Evolutionary conservation across 2,797 vertebrate genomes (phyloP), one percentile per base, ranked within the genome.

Genomic region (Melanotaenia boesemani): DNA sequence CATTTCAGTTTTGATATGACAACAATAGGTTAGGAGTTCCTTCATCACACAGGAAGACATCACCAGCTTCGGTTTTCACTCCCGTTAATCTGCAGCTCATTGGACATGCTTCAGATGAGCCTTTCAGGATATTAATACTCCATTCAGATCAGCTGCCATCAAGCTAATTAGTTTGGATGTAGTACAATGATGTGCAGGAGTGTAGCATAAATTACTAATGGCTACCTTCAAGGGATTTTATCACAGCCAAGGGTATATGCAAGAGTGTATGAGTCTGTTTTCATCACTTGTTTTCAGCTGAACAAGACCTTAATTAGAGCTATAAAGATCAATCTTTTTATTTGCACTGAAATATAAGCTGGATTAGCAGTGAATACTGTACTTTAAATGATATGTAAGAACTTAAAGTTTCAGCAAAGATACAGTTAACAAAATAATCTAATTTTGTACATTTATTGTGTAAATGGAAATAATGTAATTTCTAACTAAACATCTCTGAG

Each of bases 131-230:
- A 92, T 93, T 89, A 94, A 94, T 94, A 80, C 89, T 80, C 88
- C 74, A 81, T 90, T 88, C 85, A 74, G 77, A 82, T 92, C 89
- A 88, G 77, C 86, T 90, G 81, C 92, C 92, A 94, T 95, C 93
- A 93, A 89, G 91, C 93, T 94, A 95, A 95, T 95, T 95, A 94
- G 89, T 91, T 93, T 94, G 91, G 91, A 92, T 92, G 90, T 90
- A 76, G 84, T 90, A 92, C 93, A 95, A 92, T 92, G 82, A 85
- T 79, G 86, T 83, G 81, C 90, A 85, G 76, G 84, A 93, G 84
- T 90, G 87, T 80, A 86, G 82, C 83, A 88, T 95, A 79, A 93
- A 96, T 96, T 88, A 94, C 87, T 95, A 92, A 95, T 94, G 82
- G 69, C 75, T 73, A 74, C 88, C 83, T 91, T 92, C 87, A 91